Base-by-base conservation (phyloP, 2,113 vertebrate genomes). In the Nansenia antarctica region DNA sequence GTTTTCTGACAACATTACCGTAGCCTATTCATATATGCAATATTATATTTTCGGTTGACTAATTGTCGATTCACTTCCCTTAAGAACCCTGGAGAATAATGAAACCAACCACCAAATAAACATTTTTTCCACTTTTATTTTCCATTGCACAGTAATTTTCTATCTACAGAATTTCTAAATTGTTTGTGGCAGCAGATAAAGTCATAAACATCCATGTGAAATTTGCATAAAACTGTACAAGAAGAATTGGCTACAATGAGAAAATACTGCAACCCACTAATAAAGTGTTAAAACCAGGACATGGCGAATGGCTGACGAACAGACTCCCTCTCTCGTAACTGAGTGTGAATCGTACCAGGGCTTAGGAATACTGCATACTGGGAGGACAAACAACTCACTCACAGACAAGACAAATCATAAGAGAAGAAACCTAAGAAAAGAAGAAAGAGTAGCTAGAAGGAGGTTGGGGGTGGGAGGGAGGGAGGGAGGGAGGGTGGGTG, bases 161-260 rank as follows among this genome's bases (percentile, higher is more conserved):
- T 93, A 91, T 92, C 90, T 94, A 94, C 89, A 93, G 80, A 90
- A 85, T 83, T 89, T 92, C 91, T 92, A 86, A 93, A 92, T 88
- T 90, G 69, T 90, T 88, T 93, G 87, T 90, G 89, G 87, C 89
- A 92, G 87, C 82, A 90, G 89, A 91, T 91, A 92, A 88, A 92
- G 88, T 91, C 89, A 90, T 92, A 87, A 91, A 90, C 88, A 92
- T 88, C 91, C 90, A 94, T 88, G 91, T 84, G 73, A 90, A 91
- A 93, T 86, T 90, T 86, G 89, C 79, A 82, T 79, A 91, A 91
- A 82, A 91, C 90, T 93, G 86, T 82, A 90, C 83, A 94, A 90
- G 88, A 90, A 92, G 55, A 90, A 91, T 78, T 81, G 85, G 87
- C 87, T 90, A 90, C 90, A 89, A 91, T 81, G 79, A 91, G 90